phyloP scores from a whole-genome alignment of 2,113 vertebrate species.

The Takifugu bimaculatus region DNA sequence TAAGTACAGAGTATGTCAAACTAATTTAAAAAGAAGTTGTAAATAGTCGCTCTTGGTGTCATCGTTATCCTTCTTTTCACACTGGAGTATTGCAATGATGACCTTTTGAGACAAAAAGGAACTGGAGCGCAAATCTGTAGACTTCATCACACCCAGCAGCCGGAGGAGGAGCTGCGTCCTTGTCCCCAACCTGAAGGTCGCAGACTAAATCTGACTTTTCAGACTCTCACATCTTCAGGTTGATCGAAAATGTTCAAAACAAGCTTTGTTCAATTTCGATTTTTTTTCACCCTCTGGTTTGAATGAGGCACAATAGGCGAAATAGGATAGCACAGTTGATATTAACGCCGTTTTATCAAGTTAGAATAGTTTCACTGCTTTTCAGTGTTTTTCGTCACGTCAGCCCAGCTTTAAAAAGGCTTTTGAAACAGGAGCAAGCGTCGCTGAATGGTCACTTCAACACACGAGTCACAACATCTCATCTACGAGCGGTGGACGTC shows the following conservation, averaged over 20 bases:
- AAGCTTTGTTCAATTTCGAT: no score
- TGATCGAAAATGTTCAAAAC: no score
- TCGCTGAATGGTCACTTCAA: conserved; percentile 5
- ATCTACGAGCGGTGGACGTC: no score
- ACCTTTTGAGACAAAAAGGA: conserved; percentile 62
- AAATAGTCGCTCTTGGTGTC: conserved; percentile 50
- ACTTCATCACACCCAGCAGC: conserved; percentile 37
- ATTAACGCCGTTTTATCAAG: no score
- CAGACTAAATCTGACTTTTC: background rate
- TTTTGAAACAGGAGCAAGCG: no score
- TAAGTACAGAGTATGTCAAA: conserved; percentile 80
- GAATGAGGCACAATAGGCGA: background rate
- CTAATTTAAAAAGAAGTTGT: conserved; percentile 43
- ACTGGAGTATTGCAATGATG: conserved; percentile 38
- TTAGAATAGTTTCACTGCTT: no score
- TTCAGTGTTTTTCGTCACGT: no score
- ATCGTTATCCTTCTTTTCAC: conserved; percentile 30
- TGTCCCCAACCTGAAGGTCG: background rate
- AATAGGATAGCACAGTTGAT: background rate
- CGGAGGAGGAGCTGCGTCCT: no score
- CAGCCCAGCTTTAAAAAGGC: no score
- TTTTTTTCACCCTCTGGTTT: no score
- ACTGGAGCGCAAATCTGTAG: conserved; percentile 77
- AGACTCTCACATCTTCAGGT: no score
- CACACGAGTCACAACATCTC: conserved; percentile 4